Evolutionary conservation across 2,113 vertebrate species (phyloP).

Genomic region (Hyperopisus bebe): DNA sequence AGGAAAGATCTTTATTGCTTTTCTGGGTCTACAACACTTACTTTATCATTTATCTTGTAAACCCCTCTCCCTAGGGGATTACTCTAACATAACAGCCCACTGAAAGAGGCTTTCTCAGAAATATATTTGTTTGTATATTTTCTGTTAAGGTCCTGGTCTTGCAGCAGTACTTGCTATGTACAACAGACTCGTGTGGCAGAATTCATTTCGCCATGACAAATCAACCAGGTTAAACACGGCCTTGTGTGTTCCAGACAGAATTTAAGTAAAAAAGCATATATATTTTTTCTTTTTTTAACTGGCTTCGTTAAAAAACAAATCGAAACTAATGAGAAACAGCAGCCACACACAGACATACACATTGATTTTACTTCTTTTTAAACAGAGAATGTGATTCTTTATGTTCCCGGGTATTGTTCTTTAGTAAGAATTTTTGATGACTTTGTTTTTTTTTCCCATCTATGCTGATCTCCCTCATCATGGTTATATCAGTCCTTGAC

Average conservation of each 20-base stretch:
- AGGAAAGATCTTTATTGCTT: conserved; percentile 59
- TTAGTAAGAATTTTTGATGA: background rate
- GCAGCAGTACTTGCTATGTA: conserved; percentile 68
- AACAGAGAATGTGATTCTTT: background rate
- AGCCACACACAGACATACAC: conserved; percentile 63
- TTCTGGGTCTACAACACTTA: conserved; percentile 69
- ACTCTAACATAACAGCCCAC: conserved; percentile 63
- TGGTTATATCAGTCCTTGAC: background rate
- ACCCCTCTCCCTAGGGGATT: conserved; percentile 63
- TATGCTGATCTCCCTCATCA: background rate
- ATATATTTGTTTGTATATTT: conserved; percentile 88
- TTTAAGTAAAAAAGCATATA: conserved; percentile 19
- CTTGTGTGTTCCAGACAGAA: conserved; percentile 71
- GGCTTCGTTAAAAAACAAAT: conserved; percentile 68
- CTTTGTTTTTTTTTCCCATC: background rate
- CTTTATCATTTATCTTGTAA: conserved; percentile 77
- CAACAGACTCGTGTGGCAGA: conserved; percentile 71
- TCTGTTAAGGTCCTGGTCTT: conserved; percentile 76
- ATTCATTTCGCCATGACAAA: conserved; percentile 80
- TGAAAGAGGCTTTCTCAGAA: conserved; percentile 76
- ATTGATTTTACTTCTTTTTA: conserved; percentile 63
- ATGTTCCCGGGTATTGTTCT: background rate
- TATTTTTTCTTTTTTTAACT: conserved; percentile 43
- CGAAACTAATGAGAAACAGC: conserved; percentile 60
- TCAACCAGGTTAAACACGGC: conserved; percentile 71